Percentiles rank a stretch among this genome's conserved stretches.
phyloP scores from a whole-genome alignment of 2,888 invertebrate genomes.

The Bombyx huttoni region DNA sequence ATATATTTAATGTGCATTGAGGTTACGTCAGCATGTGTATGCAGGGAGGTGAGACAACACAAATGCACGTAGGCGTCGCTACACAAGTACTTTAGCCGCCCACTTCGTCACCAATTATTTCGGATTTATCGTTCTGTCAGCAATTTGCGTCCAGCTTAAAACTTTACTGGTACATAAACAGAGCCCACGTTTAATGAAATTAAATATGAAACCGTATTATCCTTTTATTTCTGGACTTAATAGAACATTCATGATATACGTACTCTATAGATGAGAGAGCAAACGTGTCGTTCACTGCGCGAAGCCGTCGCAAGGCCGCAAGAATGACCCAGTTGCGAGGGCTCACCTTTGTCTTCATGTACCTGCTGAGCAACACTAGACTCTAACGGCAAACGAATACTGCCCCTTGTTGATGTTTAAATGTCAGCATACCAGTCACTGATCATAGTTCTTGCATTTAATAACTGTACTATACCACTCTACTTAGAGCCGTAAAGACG shows the following conservation, averaged over 20 bases:
- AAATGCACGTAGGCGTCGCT: conserved; percentile 21
- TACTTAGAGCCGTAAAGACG: neutral
- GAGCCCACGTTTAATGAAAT: neutral
- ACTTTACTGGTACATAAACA: neutral
- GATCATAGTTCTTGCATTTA: neutral
- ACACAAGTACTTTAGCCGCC: conserved; percentile 17
- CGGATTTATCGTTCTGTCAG: conserved; percentile 10
- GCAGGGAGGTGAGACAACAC: conserved; percentile 18
- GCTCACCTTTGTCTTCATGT: conserved; percentile 52
- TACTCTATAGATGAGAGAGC: neutral
- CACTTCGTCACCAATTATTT: conserved; percentile 18
- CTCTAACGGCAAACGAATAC: conserved; percentile 16
- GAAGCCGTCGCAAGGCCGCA: conserved; percentile 44
- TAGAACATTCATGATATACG: neutral
- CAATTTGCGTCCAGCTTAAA: conserved; percentile 7
- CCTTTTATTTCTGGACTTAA: neutral
- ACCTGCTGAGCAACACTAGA: conserved; percentile 30
- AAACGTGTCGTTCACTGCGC: conserved; percentile 4
- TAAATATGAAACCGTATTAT: neutral
- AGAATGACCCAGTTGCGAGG: conserved; percentile 50
- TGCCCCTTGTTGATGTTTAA: neutral
- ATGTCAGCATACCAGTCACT: neutral
- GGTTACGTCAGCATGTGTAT: conserved; percentile 30
- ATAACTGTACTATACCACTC: neutral
- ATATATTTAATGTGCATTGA: conserved; percentile 17